Evolutionary conservation across 1,140 invertebrate species (phyloP).

Genomic region (Zaprionus ornatus): DNA sequence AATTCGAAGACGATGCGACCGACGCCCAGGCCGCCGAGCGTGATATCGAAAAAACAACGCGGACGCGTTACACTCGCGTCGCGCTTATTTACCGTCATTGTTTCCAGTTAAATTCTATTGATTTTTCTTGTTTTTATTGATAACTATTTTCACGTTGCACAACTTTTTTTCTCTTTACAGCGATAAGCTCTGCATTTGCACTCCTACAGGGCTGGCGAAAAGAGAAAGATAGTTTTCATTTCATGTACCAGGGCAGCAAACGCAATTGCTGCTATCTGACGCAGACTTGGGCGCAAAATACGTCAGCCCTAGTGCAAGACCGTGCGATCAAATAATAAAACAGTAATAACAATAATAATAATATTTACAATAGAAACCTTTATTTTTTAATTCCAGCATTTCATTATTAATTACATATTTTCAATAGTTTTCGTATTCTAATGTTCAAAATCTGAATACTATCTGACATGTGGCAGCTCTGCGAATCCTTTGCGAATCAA

Average conservation of each 20-base stretch:
- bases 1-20: constrained; percentile 97
- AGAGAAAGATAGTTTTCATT: not conserved
- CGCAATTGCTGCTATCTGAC: not conserved
- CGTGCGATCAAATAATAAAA: not conserved
- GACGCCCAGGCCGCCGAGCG: constrained; percentile 93
- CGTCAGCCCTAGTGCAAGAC: not conserved
- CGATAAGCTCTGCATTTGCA: constrained; percentile 34
- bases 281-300: not conserved
- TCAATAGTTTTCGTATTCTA: not conserved
- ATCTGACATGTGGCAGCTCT: not conserved
- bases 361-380: too few species aligned
- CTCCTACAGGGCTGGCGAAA: constrained; percentile 24
- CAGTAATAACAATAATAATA: not conserved
- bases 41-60: constrained; percentile 95
- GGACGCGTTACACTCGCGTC: constrained; percentile 84
- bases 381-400: not conserved
- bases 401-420: not conserved
- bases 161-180: constrained; percentile 29
- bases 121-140: constrained; percentile 20
- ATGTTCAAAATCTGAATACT: not conserved
- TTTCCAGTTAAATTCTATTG: constrained; percentile 19
- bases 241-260: constrained; percentile 2
- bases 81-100: constrained; percentile 78
- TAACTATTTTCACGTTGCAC: constrained; percentile 39
- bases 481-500: not conserved